Evolutionary conservation across 2,888 invertebrate genomes (phyloP), one percentile per base, ranked within the genome.

Genomic region (Heteromyza rotundicornis): DNA sequence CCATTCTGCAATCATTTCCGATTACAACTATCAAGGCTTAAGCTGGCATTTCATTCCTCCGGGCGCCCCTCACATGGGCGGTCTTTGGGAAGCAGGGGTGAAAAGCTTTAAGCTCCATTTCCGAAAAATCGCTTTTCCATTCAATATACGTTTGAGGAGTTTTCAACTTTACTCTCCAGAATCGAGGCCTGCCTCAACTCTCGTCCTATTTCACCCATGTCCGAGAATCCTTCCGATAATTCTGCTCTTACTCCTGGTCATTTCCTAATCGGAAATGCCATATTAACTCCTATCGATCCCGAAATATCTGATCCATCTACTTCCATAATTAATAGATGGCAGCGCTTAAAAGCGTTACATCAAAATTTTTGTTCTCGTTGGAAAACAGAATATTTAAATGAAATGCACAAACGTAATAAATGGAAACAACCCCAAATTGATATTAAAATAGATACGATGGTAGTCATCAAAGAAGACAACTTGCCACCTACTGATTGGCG

Each of bases 141-240:
- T n/a, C n/a, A 16, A 63, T 59, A 27, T 12, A 63, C 44, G 1
- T 59, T 59, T 8, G 63, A 63, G 27, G 63, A 63, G 17, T 62
- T 62, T 35, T 53, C 52, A 1, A 62, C 57, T 8, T 5, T 62
- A 0, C 14, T 62, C 3, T n/a, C 14, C 12, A 49, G 49, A 19
- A 50, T 60, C 20, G 61, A 62, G 32, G 57, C 57, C 8, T 57
- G 57, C 27, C 47, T 57, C 2, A 57, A 52, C 23, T 62, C 57
- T 8, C 10, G 56, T 10, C 60, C 60, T 1, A 27, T 54, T 12
- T 35, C 50, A 5, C 54, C 59, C 1, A 24, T 54, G 16, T 59
- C 59, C n/a, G 51, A 58, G 16, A 35, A 58, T 16, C 35, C 36
- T 8, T 23, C 50, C 23, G 58, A 58, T 23, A 12, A 24, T 3